Base-by-base conservation (phyloP, 2,797 vertebrate genomes). In the Vireo griseus region DNA sequence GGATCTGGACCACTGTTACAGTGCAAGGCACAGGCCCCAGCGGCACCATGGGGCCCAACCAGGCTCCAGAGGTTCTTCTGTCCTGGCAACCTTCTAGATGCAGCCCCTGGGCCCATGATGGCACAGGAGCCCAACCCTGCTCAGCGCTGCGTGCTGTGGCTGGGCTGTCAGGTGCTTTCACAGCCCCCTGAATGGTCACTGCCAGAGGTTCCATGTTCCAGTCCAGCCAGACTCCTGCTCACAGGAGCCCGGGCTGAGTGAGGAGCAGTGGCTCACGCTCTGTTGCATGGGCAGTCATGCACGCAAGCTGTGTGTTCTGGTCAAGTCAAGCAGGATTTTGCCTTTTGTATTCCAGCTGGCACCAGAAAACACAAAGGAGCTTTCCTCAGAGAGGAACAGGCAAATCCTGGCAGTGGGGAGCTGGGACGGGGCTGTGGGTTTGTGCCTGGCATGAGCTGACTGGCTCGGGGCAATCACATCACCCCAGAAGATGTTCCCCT, bases 331-430 rank as follows among this genome's bases (percentile, higher is more conserved):
- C 40, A 48, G 80, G 40, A 62, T 3, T 85, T 47, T 58, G 55
- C 67, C 81, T 90, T 86, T 85, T 73, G 71, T 84, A 10, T 82
- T 94, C 54, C 81, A 73, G 51, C 85, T 42, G 71, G 63, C 45
- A 33, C 19, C 48, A 73, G 82, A 42, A 72, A 61, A 47, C 2
- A 9, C 0, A 1, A 72, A 28, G 71, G 83, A 89, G 63, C 33
- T 78, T 82, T 68, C 37, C 61, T 63, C 7, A 5, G 66, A 29
- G 25, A 65, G 58, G 40, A 35, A 5, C 20, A 20, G n/a, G 72
- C 72, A 37, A 29, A 25, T 73, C 73, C 73, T 59, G 54, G 65
- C 17, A 19, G 25, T 5, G 54, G 65, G 58, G 59, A 77, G 59
- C 80, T 58, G n/a, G 80, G 40, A 72, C 2, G 13, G 79, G 45